These are phyloP conservation scores for Siniperca knerii DNA, from an alignment of 2,113 vertebrate genomes.

Conservation along the genomic window DNA sequence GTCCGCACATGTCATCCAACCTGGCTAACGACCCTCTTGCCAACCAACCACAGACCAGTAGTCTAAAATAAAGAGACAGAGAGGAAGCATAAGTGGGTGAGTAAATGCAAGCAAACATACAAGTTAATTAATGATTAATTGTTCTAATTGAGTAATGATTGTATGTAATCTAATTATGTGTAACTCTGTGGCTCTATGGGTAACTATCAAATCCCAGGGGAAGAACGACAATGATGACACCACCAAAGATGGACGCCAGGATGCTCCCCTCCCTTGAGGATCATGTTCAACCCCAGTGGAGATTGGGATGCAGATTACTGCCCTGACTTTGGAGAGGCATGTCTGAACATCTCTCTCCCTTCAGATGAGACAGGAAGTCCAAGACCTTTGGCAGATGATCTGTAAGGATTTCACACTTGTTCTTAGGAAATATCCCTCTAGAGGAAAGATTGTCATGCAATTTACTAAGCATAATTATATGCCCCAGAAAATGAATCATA, in stretches of 20 bases:
- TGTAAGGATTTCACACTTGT: background rate
- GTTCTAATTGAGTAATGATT: background rate
- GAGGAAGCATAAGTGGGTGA: background rate
- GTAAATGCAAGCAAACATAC: background rate
- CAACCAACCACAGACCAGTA: background rate
- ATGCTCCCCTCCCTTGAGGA: background rate
- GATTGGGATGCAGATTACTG: constrained; percentile 1
- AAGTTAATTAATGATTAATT: background rate
- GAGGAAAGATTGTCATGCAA: background rate
- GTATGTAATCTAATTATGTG: background rate
- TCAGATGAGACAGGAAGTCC: background rate
- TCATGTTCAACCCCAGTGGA: background rate
- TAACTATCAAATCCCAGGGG: background rate
- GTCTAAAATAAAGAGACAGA: background rate
- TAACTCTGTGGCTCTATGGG: background rate
- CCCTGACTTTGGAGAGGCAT: background rate
- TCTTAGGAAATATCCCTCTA: background rate
- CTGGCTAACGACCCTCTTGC: background rate
- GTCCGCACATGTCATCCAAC: background rate
- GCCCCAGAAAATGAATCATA: background rate
- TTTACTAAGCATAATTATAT: background rate
- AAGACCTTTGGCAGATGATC: background rate
- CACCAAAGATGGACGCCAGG: background rate
- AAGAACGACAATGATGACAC: background rate
- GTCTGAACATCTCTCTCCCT: background rate